Base-by-base conservation (phyloP, 30 jellyfish, hydroid and myxozoan genomes). In the Rhopilema esculentum region DNA sequence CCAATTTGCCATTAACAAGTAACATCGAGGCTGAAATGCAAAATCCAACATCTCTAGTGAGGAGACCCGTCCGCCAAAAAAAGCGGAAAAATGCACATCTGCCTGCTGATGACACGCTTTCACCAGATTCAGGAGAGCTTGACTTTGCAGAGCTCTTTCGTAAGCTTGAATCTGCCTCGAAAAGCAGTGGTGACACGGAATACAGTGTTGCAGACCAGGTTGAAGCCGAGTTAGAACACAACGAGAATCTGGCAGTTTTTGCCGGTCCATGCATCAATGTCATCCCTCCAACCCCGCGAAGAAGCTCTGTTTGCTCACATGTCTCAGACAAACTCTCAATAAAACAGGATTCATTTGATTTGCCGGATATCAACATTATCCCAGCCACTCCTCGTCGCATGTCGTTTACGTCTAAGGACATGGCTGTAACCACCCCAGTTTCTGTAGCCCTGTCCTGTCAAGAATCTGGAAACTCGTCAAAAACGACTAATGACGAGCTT, bases 231-330 rank as follows among this genome's bases (percentile, higher is more conserved):
- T 40, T 40, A 12, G 57, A 40, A 6, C 57, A 40, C 57, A 12
- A 40, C 57, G 57, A 40, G 57, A 40, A 12, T 12, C 57, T 40
- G 57, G 9, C 57, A 25, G 87, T 31, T 4, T 17, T 27, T 0
- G 25, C 32, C 49, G 73, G 64, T 1, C 88, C 94, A 8, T 20
- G 69, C 52, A 85, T 85, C 64, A 53, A 74, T 9, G 78, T 85
- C 16, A 85, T 78, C 29, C 94, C 94, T 0, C 94, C 94, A 1
- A 74, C 94, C 15, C 94, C 94, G 7, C 87, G 94, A 19, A 85
- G 51, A 65, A 53, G 64, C 25, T 85, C 88, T 16, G 48, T 65
- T 16, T 26, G 84, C 57, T 73, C 94, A 21, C 20, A 27, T n/a
- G 0, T 49, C 17, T 49, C 87, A 6, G 88, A 67, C 0, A 26